Evolutionary conservation across 2,888 invertebrate genomes (phyloP), one percentile per base, ranked within the genome.

Genomic region (Leptinotarsa peninsularis): DNA sequence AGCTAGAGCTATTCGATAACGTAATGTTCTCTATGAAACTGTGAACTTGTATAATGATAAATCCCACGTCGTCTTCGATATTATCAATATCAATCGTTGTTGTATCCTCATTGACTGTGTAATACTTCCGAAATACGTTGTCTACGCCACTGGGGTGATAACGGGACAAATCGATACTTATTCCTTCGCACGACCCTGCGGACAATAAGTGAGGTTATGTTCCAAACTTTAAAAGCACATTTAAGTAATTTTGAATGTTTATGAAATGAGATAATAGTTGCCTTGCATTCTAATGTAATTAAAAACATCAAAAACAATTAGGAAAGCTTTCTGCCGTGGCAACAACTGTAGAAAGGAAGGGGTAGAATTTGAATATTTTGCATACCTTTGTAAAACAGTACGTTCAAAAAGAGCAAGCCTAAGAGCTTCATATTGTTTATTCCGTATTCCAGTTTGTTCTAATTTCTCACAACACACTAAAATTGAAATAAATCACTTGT

Each of bases 41-140:
- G 84, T 94, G 94, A 4, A 90, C 90, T 91, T 94, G 93, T 58
- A 93, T 87, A 74, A 93, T 85, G 21, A 93, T 87, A 83, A 92
- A 94, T 1, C 89, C 88, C 50, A 91, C 85, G 73, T 86, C 85
- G 1, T 85, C 80, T 15, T 90, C 89, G 2, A 91, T 86, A 83
- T 91, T 83, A 1, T 76, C 83, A 50, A 93, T 87, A 76, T 87
- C 84, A 79, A 86, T 80, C 23, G 77, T 67, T 17, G 81, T 81
- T 15, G 76, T 80, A n/a, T 82, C 84, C 21, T 81, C 80, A 5
- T 82, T 49, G 72, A 79, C 73, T 86, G 81, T 66, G 71, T 82
- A 71, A 81, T 77, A 80, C 74, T 78, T 63, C 54, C 82, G 83
- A 76, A 87, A 87, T 60, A 84, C 81, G 68, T 58, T 76, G 33